Evolutionary conservation across 2,888 invertebrate genomes (phyloP).

Genomic region (Calameuta pallipes): DNA sequence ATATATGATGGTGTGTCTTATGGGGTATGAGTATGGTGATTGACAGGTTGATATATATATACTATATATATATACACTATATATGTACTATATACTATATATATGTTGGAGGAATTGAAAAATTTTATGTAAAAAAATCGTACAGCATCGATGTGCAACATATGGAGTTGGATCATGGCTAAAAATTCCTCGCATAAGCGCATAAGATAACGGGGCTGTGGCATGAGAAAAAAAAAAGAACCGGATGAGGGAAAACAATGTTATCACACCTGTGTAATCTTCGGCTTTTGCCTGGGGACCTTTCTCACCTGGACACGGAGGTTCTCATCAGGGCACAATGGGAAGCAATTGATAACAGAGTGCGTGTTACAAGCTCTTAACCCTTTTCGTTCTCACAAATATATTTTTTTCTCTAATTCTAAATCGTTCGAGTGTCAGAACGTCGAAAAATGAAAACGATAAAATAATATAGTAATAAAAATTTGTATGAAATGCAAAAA

Average conservation of each 20-base stretch:
- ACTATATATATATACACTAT: too few species aligned
- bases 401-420: neutral
- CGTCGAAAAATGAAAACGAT: too few species aligned
- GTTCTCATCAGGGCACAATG: constrained; percentile 39
- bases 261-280: constrained; percentile 51
- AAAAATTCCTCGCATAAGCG: neutral
- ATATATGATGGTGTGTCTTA: neutral
- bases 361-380: constrained; percentile 16
- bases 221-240: constrained; percentile 43
- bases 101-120: too few species aligned
- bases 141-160: neutral
- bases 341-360: constrained; percentile 25
- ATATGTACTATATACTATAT: too few species aligned
- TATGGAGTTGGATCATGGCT: neutral
- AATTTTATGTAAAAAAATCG: neutral
- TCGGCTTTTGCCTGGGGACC: constrained; percentile 30
- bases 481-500: neutral
- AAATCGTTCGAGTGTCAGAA: neutral
- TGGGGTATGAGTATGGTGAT: neutral
- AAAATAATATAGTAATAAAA: neutral
- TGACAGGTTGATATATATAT: too few species aligned
- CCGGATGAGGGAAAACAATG: constrained; percentile 53
- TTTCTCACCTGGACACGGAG: constrained; percentile 45
- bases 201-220: constrained; percentile 19
- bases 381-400: neutral